A percentile compares a stretch with the other conserved stretches of the same genome.
Evolutionary conservation across 2,113 vertebrate species (phyloP).

Genomic region (Saccopteryx bilineata): DNA sequence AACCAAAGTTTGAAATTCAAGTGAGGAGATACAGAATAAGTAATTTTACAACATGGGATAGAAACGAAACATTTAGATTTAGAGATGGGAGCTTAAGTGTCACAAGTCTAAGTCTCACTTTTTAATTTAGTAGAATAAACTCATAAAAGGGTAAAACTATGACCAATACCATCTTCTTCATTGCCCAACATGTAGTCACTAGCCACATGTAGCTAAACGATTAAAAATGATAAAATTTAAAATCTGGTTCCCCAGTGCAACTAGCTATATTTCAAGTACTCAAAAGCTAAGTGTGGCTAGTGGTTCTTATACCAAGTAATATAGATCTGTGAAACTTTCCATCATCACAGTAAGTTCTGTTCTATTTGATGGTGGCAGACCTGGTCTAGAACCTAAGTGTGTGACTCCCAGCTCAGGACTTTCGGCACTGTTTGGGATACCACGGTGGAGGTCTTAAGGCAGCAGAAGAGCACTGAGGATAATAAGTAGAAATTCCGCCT

Average conservation of each 20-base stretch:
- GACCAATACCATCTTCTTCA: background rate
- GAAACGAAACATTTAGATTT: background rate
- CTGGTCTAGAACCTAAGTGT: background rate
- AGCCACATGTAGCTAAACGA: background rate
- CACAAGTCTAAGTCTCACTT: background rate
- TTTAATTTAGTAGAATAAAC: constrained; percentile 12
- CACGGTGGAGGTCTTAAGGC: background rate
- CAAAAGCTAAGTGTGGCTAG: background rate
- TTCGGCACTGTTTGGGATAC: background rate
- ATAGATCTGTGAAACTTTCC: background rate
- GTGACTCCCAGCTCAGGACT: background rate
- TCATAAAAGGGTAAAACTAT: background rate
- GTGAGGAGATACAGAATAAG: background rate
- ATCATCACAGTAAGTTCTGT: background rate
- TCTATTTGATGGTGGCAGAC: background rate
- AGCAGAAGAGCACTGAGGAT: background rate
- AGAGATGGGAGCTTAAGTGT: background rate
- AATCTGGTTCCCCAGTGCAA: background rate
- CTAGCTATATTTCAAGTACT: background rate
- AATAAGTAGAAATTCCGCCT: background rate
- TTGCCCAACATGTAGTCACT: background rate
- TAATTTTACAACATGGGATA: background rate
- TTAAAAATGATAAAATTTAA: background rate
- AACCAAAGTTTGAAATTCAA: background rate
- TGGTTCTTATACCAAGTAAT: background rate